Percentiles rank a stretch among this genome's conserved stretches.
Evolutionary conservation across 2,888 invertebrate genomes (phyloP).

Genomic region (Ectemnius cavifrons): DNA sequence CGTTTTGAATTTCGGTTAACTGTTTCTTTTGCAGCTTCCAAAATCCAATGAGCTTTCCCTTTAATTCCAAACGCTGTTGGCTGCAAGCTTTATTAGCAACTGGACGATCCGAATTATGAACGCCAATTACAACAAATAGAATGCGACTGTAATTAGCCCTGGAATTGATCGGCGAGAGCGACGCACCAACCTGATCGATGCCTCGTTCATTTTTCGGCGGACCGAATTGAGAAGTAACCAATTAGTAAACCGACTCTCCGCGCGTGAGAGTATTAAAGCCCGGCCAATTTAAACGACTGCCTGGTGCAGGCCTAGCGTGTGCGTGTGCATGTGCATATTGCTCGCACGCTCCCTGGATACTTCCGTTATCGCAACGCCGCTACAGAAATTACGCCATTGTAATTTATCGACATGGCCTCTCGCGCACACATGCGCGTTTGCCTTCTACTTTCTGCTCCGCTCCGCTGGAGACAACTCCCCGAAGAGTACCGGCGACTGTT

Average conservation of each 20-base stretch:
- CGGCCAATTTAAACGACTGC: constrained; percentile 48
- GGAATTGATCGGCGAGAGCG: no score
- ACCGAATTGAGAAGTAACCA: constrained; percentile 19
- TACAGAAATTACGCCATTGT: constrained; percentile 55
- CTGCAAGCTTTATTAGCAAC: no score
- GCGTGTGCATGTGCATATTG: constrained; percentile 40
- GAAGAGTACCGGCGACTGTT: no score
- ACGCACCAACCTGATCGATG: neutral
- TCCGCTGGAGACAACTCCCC: no score
- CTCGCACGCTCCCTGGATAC: constrained; percentile 49
- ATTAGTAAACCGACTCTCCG: constrained; percentile 33
- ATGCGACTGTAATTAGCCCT: no score
- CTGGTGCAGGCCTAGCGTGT: constrained; percentile 23
- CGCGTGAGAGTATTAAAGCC: constrained; percentile 31
- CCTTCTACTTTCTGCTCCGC: no score
- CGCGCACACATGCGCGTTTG: neutral
- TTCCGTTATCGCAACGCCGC: constrained; percentile 51
- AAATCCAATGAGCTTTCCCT: no score
- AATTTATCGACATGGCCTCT: constrained; percentile 54
- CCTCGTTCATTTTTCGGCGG: constrained; percentile 10
- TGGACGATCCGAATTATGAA: no score
- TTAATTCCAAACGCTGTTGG: no score
- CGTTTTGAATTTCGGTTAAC: no score
- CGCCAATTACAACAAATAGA: no score
- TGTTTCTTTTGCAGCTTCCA: no score